Evolutionary conservation across 1,140 invertebrate species (phyloP), one percentile per base, ranked within the genome.

Genomic region (Stenopsyche tienmushanensis): DNA sequence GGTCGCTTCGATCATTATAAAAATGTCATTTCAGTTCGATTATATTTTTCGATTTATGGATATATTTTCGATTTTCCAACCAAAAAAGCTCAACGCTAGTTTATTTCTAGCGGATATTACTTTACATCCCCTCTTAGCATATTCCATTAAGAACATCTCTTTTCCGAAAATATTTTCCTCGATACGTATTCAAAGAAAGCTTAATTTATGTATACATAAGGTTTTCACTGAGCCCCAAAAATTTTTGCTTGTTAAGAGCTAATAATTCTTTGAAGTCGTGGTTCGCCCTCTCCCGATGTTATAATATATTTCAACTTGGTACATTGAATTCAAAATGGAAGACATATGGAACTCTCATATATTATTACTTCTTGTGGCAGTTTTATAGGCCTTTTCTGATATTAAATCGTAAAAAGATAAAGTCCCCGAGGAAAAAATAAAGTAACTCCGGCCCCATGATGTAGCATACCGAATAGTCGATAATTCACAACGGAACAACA

Each of bases 231-330:
- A 29, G 44, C 44, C 44, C 17, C 8, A 47, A 20, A 47, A 39
- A 60, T 47, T 26, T 60, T 60, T 60, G 57, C 57, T 49, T 60
- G 29, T 60, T 60, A 60, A 60, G 42, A 44, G 47, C 57, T 60
- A 60, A 60, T 60, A 60, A 60, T 60, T 60, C 57, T 60, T 39
- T 17, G 53, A 57, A 41, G 29, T n/a, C 34, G 34, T 17, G 53
- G 25, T 29, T 34, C 15, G 21, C 29, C 26, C 26, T 8, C 26
- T n/a, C 29, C 44, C 57, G 57, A 60, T 60, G 57, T 60, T 60
- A 60, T 60, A 60, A 60, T 60, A 60, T 60, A 60, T 60, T 60
- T 60, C 57, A 60, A 60, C 57, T 60, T 45, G 57, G 57, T 60
- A 60, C 57, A 60, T 60, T 60, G 57, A 60, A 60, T 60, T 60